Evolutionary conservation across 1,140 invertebrate genomes (phyloP).

Genomic region (Conopomorpha cramerella): DNA sequence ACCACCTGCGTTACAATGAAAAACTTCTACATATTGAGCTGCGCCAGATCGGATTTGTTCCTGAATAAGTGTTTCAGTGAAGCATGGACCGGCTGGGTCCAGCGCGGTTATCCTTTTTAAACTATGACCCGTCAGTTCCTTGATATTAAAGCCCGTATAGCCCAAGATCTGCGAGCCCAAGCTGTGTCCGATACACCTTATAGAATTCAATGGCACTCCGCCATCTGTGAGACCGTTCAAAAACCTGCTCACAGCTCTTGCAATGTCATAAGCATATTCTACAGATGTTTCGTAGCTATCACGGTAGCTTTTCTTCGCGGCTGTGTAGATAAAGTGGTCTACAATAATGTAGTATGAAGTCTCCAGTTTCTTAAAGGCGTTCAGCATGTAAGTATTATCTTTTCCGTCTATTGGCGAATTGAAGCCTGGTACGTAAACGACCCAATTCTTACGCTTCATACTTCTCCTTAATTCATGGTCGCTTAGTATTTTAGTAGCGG

Average conservation of each 20-base stretch:
- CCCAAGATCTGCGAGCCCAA: conserved; percentile 25
- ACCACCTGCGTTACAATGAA: conserved; percentile 43
- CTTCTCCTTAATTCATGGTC: background rate
- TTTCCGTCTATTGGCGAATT: background rate
- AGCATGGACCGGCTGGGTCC: conserved; percentile 63
- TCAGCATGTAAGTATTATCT: background rate
- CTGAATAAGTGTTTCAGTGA: conserved; percentile 15
- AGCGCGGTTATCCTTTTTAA: conserved; percentile 37
- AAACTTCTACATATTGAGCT: conserved; percentile 45
- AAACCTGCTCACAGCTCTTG: background rate
- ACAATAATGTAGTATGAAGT: background rate
- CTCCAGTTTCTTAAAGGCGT: background rate
- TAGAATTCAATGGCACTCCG: conserved; percentile 1
- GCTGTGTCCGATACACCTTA: conserved; percentile 30
- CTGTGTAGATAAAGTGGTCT: background rate
- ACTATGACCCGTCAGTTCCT: background rate
- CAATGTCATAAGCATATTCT: background rate
- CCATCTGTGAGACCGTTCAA: background rate
- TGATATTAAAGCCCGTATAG: conserved; percentile 14
- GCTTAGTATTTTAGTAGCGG: background rate
- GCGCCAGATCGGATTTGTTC: conserved; percentile 35
- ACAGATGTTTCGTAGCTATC: background rate
- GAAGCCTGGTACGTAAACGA: background rate
- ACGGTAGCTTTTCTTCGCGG: background rate
- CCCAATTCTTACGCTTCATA: background rate